These are phyloP conservation scores for Pterobdella sp. DNA, from an alignment of 2,888 invertebrate species.

Conservation along the genomic window DNA sequence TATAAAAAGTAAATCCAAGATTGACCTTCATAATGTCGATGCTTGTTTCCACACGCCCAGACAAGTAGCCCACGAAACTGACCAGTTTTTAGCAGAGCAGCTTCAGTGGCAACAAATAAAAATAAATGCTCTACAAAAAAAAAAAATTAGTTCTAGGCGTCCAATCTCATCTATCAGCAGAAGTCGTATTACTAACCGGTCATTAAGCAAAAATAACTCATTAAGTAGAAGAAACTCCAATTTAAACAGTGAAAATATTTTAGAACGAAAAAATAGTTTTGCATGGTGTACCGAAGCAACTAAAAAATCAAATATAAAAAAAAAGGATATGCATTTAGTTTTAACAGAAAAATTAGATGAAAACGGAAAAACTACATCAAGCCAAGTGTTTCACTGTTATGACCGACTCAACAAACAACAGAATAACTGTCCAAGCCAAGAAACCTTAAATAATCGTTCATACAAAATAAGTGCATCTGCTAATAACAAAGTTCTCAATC, in stretches of 20 bases:
- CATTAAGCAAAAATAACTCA: background rate
- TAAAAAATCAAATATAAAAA: background rate
- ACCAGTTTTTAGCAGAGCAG: constrained; percentile 5
- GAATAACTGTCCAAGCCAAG: background rate
- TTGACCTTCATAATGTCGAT: background rate
- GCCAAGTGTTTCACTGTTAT: background rate
- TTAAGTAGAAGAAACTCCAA: background rate
- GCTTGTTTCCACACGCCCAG: background rate
- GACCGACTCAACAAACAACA: constrained; percentile 3
- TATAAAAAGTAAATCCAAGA: background rate
- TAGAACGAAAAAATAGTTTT: constrained; percentile 8
- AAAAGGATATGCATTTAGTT: background rate
- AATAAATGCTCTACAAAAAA: background rate
- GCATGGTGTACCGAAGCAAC: background rate
- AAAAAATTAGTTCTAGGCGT: background rate
- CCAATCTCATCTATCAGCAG: background rate
- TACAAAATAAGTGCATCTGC: background rate
- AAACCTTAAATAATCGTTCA: background rate
- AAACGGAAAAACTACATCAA: background rate
- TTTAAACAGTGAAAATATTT: background rate
- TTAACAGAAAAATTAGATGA: background rate
- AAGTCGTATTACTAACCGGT: background rate
- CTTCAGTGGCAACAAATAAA: background rate
- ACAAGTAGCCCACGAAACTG: background rate
- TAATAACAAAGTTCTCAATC: background rate